Base-by-base conservation (phyloP, 2,888 invertebrate genomes). In the Globia sparganii region DNA sequence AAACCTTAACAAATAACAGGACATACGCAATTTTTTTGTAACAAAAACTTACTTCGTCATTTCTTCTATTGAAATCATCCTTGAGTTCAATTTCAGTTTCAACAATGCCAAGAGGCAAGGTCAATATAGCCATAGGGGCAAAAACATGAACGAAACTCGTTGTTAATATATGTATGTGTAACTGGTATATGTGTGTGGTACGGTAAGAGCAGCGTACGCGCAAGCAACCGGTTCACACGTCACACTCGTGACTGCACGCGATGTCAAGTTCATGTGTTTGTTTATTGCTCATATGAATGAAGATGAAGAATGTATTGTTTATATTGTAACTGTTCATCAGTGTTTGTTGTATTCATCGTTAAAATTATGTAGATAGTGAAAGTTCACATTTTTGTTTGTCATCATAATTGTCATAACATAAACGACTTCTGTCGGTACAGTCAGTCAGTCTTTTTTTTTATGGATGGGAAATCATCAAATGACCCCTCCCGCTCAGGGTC, bases 151-250 rank as follows among this genome's bases (percentile, higher is more conserved):
- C 70, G 66, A 77, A 84, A 85, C 85, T 69, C 37, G 77, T 79
- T 74, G 34, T 53, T 75, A 72, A 77, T 70, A 40, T 59, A 77
- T 76, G 83, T 83, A 75, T 86, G 70, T 84, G 86, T 75, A 83
- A 75, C 73, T 69, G 34, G 18, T 65, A 68, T 37, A 68, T 43
- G 73, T 71, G 65, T 68, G 61, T 34, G 18, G 49, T 74, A 78
- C 75, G 79, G 79, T 78, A 78, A 78, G 66, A 81, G 74, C 59
- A 58, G 76, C 75, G 77, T 74, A 83, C 69, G 74, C 77, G 74
- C 72, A 74, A n/a, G 74, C 58, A 86, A 87, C 87, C 82, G 82
- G 88, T 87, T 88, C 67, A 53, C 43, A 82, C 88, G 88, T 87
- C 88, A 88, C 75, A 75, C 68, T 78, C 74, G 58, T 72, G 78